A percentile compares a stretch with the other conserved stretches of the same genome.
Evolutionary conservation across 2,888 invertebrate genomes (phyloP).

Genomic region (Apantesis nais): DNA sequence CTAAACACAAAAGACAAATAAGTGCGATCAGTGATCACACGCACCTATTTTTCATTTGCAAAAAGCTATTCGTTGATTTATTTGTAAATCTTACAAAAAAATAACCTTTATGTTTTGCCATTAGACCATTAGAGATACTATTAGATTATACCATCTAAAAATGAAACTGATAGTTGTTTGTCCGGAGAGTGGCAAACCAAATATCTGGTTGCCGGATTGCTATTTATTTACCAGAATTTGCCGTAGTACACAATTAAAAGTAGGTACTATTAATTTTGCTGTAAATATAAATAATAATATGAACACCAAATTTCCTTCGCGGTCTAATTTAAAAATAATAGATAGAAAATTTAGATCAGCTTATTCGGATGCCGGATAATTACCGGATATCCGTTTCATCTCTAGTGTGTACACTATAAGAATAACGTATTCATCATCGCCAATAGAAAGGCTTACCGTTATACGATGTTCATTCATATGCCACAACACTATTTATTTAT

Average conservation of each 20-base stretch:
- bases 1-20: constrained; percentile 4
- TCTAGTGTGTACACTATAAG: neutral
- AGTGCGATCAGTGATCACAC: constrained; percentile 4
- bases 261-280: neutral
- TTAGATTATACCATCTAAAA: neutral
- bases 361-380: neutral
- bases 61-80: constrained; percentile 5
- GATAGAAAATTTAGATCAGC: neutral
- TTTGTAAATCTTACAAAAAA: neutral
- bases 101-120: neutral
- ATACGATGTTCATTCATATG: neutral
- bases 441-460: neutral
- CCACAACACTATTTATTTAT: neutral
- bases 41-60: constrained; percentile 25
- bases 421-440: neutral
- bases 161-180: neutral
- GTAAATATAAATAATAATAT: neutral
- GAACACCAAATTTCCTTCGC: neutral
- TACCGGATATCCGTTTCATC: neutral
- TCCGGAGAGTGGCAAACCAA: neutral
- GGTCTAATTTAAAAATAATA: neutral
- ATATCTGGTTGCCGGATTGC: neutral
- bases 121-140: neutral
- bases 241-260: neutral
- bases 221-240: neutral